Evolutionary conservation across 2,113 vertebrate species (phyloP).

Genomic region (Silurus asotus): DNA sequence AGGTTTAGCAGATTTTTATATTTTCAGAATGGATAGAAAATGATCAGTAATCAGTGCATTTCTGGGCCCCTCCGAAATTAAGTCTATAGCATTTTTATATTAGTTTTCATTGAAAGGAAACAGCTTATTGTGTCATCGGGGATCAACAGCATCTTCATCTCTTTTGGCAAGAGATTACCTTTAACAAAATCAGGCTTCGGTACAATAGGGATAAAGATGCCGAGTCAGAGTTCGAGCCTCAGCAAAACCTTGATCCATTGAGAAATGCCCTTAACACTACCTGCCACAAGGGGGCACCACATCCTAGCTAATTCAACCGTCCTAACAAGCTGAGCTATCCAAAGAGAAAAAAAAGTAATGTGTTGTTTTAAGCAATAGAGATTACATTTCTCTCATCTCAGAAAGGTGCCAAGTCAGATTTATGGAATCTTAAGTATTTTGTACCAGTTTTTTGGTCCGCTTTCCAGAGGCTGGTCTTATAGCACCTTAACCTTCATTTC

Average conservation of each 20-base stretch:
- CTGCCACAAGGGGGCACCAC: background rate
- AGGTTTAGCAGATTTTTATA: background rate
- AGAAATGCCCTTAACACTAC: background rate
- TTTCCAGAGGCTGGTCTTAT: background rate
- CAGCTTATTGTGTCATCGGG: background rate
- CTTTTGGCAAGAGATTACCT: background rate
- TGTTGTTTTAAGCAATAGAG: background rate
- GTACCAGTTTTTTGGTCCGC: background rate
- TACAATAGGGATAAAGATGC: background rate
- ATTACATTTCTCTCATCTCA: background rate
- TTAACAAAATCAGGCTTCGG: background rate
- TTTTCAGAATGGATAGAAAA: slow-evolving; percentile 14
- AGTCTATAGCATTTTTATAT: background rate
- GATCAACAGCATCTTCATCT: background rate
- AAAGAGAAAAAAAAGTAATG: background rate
- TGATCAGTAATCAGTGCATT: background rate
- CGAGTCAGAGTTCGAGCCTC: background rate
- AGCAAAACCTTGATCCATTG: background rate
- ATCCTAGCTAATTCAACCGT: background rate
- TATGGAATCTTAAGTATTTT: background rate
- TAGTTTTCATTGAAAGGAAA: background rate
- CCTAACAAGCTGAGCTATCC: background rate
- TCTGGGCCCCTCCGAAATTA: background rate
- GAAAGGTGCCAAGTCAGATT: background rate
- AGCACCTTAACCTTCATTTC: background rate